phyloP scores from a whole-genome alignment of 2,888 invertebrate species.

The Andrena dorsata region DNA sequence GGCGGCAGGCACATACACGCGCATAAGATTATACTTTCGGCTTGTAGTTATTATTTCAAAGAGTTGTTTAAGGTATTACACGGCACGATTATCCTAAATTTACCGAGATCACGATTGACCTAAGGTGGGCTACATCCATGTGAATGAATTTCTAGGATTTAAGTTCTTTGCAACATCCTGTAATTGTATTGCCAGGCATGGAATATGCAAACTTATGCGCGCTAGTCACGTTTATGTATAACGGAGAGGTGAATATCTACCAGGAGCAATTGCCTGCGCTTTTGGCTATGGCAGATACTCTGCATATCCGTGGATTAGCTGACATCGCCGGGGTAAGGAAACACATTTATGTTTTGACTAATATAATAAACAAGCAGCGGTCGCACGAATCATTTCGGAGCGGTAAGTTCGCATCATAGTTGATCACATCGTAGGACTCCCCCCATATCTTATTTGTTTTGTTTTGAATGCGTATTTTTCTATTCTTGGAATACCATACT shows the following conservation, averaged over 20 bases:
- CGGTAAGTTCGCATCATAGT: slow-evolving; percentile 51
- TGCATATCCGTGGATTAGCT: slow-evolving; percentile 93
- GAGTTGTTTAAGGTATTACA: slow-evolving; percentile 92
- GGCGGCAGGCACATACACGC: slow-evolving; percentile 94
- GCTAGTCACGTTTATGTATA: slow-evolving; percentile 94
- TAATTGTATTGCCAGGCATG: slow-evolving; percentile 90
- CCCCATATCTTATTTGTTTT: slow-evolving; percentile 36
- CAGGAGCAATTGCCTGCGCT: slow-evolving; percentile 92
- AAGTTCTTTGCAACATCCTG: slow-evolving; percentile 89
- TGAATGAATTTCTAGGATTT: slow-evolving; percentile 87
- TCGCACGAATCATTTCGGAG: slow-evolving; percentile 27
- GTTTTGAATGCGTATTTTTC: slow-evolving; percentile 43
- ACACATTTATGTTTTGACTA: slow-evolving; percentile 38
- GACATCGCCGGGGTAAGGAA: slow-evolving; percentile 90
- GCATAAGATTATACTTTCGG: slow-evolving; percentile 94
- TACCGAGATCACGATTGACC: not conserved
- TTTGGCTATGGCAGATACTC: slow-evolving; percentile 91
- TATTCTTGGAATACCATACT: slow-evolving; percentile 26
- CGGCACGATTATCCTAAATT: slow-evolving; percentile 29
- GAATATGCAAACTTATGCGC: slow-evolving; percentile 90
- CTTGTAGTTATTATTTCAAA: slow-evolving; percentile 96
- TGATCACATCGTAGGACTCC: slow-evolving; percentile 24
- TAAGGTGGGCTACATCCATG: slow-evolving; percentile 7
- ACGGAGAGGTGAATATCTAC: slow-evolving; percentile 94
- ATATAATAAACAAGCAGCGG: slow-evolving; percentile 30